These are phyloP conservation scores for Pseudopipra pipra DNA, from an alignment of 2,113 vertebrate genomes.

Conservation along the genomic window DNA sequence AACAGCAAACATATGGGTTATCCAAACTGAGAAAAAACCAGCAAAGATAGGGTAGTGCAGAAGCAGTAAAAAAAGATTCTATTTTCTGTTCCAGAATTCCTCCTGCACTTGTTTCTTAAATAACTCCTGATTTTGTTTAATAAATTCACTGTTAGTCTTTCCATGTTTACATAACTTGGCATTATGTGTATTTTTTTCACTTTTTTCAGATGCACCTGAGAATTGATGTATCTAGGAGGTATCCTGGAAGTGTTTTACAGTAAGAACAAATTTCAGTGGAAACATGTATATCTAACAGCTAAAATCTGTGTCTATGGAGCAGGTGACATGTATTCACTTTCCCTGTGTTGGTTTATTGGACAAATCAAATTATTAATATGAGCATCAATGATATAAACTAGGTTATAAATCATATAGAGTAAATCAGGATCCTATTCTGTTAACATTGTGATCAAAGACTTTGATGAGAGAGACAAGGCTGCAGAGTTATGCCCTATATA, in stretches of 20 bases:
- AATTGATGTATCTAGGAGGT: not conserved
- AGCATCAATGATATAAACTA: not conserved
- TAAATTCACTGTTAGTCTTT: constrained; percentile 1
- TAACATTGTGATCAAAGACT: not conserved
- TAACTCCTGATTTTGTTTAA: not conserved
- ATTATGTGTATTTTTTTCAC: not conserved
- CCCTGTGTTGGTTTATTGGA: not conserved
- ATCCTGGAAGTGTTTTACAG: not conserved
- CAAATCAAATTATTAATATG: not conserved
- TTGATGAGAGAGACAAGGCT: rapidly evolving
- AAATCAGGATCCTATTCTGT: not conserved
- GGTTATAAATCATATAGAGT: not conserved
- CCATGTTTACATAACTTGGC: not conserved
- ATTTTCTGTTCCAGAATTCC: not conserved
- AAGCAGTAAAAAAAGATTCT: not conserved
- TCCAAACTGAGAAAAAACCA: not conserved
- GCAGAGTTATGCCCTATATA: not conserved
- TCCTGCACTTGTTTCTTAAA: constrained; percentile 15
- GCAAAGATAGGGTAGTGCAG: not conserved
- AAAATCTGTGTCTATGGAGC: not conserved
- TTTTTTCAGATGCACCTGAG: not conserved
- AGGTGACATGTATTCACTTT: not conserved
- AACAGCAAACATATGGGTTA: constrained; percentile 2
- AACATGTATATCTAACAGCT: not conserved
- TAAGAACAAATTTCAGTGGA: not conserved